Conservation (phyloP, 1,140 invertebrate genomes). For the Grapholita molesta region DNA sequence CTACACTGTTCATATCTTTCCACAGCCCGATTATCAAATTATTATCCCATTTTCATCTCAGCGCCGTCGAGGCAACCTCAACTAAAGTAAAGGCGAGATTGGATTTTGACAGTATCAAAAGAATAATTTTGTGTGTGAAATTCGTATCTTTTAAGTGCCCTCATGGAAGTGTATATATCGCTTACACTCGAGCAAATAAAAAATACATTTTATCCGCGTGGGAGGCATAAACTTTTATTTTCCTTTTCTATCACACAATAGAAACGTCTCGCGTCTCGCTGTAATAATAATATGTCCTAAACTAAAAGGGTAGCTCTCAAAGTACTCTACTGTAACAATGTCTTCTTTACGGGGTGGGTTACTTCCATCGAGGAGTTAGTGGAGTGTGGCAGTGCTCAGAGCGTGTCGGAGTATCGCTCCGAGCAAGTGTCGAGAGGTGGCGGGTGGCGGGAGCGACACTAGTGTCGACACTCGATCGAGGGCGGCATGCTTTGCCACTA, state of each 20-base stretch:
- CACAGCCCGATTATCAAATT: too few species aligned
- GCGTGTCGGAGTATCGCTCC: constrained; percentile 5
- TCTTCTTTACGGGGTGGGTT: constrained; percentile 16
- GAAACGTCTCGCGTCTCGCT: neutral
- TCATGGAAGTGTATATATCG: neutral
- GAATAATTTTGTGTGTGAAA: neutral
- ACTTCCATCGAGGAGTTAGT: constrained; percentile 13
- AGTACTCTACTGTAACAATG: constrained; percentile 9
- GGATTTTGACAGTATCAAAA: neutral
- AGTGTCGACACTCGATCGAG: neutral
- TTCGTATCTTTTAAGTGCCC: neutral
- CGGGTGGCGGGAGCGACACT: neutral
- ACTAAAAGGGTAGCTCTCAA: constrained; percentile 13
- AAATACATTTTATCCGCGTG: neutral
- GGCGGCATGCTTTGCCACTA: neutral
- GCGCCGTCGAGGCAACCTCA: too few species aligned
- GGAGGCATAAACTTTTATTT: constrained; percentile 9
- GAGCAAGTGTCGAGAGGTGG: neutral
- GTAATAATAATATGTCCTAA: constrained; percentile 18
- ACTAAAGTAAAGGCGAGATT: too few species aligned
- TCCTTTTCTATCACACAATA: constrained; percentile 10
- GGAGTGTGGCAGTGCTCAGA: constrained; percentile 12
- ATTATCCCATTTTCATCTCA: too few species aligned
- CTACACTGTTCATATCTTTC: too few species aligned
- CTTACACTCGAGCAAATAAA: neutral